Evolutionary conservation across 2,797 vertebrate genomes (phyloP), one percentile per base, ranked within the genome.

Genomic region (Protosalanx chinensis): DNA sequence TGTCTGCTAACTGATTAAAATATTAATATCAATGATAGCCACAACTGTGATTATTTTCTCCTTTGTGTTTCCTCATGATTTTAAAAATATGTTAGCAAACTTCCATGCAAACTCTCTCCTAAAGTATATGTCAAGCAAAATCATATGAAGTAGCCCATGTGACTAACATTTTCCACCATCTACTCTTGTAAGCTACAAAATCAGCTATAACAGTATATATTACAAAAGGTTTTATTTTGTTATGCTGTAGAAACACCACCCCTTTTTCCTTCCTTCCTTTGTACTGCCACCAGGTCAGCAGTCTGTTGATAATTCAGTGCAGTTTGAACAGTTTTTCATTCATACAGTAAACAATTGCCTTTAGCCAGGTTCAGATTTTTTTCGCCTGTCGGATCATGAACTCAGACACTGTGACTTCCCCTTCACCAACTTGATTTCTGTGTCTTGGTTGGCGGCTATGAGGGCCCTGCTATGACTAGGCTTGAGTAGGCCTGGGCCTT

Each of bases 281-380:
- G 53, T 7, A 46, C 3, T 49, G 51, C 69, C 30, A 67, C 67
- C 15, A 69, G 41, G 51, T 67, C 27, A 72, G 29, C 35, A 56
- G 71, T 60, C 72, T 74, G 60, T 70, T 74, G 73, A 69, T 71
- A 79, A 77, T n/a, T 53, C 18, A 27, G 61, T 75, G 68, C 70
- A 68, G 76, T 76, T 71, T 75, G 72, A 75, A 82, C 62, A 76
- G 76, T 67, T 82, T 78, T 78, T 71, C 66, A 67, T 73, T 78
- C 60, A 70, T 76, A 77, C 76, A 84, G 77, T 86, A 82, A 87
- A 90, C 85, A 83, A 78, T 68, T 13, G 79, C 85, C 82, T 68
- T 64, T 6, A 88, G 87, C 75, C 1, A 58, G 81, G 76, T 78
- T 77, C 65, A 82, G 73, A 87, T 85, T 81, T 77, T 78, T 71